These are phyloP conservation scores for Apus apus DNA, from an alignment of 2,113 vertebrate genomes.

Conservation along the genomic window DNA sequence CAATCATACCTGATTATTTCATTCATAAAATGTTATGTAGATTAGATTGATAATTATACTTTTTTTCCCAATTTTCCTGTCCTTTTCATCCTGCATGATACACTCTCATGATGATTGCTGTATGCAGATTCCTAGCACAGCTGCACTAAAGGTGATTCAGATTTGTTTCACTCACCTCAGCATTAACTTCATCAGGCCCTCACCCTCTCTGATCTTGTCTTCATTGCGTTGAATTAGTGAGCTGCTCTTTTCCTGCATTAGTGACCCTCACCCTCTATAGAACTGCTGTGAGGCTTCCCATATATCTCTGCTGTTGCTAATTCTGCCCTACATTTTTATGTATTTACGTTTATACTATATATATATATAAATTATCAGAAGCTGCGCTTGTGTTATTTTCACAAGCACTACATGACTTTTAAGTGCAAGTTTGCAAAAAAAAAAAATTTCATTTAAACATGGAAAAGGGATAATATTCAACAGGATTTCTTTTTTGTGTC, in stretches of 20 bases:
- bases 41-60: constrained; percentile 36
- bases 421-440: neutral
- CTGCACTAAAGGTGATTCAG: neutral
- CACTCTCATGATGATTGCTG: neutral
- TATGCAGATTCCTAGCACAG: constrained; percentile 4
- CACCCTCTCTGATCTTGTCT: neutral
- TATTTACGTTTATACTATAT: neutral
- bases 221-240: rapidly evolving
- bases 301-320: neutral
- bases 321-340: neutral
- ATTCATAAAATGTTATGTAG: constrained; percentile 26
- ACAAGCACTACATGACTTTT: neutral
- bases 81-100: neutral
- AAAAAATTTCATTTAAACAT: neutral
- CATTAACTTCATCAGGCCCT: neutral
- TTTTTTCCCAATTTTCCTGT: constrained; percentile 16
- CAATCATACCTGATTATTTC: constrained; percentile 23
- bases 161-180: constrained; percentile 5
- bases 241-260: neutral
- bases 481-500: neutral
- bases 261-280: neutral
- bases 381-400: neutral
- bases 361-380: neutral
- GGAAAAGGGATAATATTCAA: neutral
- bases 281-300: neutral